Evolutionary conservation across 1,140 invertebrate genomes (phyloP).

Genomic region (Neuroterus valhalla): DNA sequence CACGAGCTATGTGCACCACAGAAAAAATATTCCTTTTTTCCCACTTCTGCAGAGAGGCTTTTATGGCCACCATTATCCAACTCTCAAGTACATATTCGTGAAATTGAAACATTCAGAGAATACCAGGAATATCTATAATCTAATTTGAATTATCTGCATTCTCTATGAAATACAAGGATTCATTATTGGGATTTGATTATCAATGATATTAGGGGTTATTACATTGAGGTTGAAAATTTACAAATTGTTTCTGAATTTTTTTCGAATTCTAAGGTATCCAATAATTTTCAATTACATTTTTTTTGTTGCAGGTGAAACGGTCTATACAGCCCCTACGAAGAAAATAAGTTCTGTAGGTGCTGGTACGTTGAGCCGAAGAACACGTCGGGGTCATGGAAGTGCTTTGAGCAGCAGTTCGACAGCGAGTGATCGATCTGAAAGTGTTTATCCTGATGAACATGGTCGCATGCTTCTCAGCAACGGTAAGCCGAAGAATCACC

Average conservation of each 20-base stretch:
- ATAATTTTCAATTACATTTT: constrained; percentile 4
- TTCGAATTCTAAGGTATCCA: background rate
- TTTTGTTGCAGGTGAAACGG: constrained; percentile 67
- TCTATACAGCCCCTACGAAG: constrained; percentile 73
- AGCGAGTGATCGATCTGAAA: constrained; percentile 65
- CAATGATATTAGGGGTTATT: too few relatives aligned
- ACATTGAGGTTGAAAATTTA: too few relatives aligned
- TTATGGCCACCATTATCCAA: too few relatives aligned
- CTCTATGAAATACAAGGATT: too few relatives aligned
- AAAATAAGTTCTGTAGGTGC: constrained; percentile 62
- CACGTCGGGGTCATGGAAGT: constrained; percentile 63
- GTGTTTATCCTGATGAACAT: constrained; percentile 63
- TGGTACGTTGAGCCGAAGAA: constrained; percentile 61
- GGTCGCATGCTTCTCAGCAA: constrained; percentile 64
- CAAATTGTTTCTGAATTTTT: background rate
- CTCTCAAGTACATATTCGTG: too few relatives aligned
- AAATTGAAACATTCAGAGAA: too few relatives aligned
- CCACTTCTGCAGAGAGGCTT: background rate
- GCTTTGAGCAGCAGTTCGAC: constrained; percentile 65
- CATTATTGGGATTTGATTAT: too few relatives aligned
- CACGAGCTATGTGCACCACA: background rate
- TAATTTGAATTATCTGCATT: too few relatives aligned
- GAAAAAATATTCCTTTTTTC: background rate
- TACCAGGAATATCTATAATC: too few relatives aligned
- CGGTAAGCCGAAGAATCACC: constrained; percentile 46